Evolutionary conservation across 1,140 invertebrate genomes (phyloP).

Genomic region (Drosophila trapezifrons): DNA sequence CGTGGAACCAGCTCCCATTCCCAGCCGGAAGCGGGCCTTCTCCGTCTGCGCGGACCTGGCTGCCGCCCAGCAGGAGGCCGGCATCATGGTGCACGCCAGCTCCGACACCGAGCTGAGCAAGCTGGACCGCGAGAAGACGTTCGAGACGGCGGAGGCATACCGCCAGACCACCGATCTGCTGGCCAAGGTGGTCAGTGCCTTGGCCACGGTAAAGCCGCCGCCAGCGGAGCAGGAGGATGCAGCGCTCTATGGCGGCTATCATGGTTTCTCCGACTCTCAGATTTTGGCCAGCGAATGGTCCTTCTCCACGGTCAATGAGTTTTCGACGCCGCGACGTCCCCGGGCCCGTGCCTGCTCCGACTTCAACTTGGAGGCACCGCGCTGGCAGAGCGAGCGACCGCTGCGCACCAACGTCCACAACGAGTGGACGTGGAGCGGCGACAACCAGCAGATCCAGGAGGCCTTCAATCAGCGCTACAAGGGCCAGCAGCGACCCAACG

Average conservation of each 20-base stretch:
- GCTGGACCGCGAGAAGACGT: conserved; percentile 91
- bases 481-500: conserved; percentile 40
- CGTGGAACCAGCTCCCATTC: conserved; percentile 83
- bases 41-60: conserved; percentile 85
- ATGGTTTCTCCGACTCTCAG: conserved; percentile 88
- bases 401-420: conserved; percentile 50
- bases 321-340: conserved; percentile 85
- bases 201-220: conserved; percentile 87
- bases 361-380: conserved; percentile 67
- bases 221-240: conserved; percentile 84
- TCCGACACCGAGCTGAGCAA: conserved; percentile 91
- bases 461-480: conserved; percentile 75
- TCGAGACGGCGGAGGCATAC: conserved; percentile 86
- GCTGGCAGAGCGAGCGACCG: conserved; percentile 47
- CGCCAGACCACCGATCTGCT: conserved; percentile 90
- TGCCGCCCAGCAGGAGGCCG: conserved; percentile 35
- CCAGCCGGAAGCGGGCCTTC: conserved; percentile 86
- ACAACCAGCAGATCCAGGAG: conserved; percentile 82
- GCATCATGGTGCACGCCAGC: conserved; percentile 80
- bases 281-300: conserved; percentile 88
- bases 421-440: conserved; percentile 84
- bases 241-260: conserved; percentile 84
- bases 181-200: conserved; percentile 89
- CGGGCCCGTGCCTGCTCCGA: conserved; percentile 85
- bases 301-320: conserved; percentile 81